Evolutionary conservation across 2,888 invertebrate species (phyloP), one percentile per base, ranked within the genome.

Genomic region (Tenthredo scrophulariae): DNA sequence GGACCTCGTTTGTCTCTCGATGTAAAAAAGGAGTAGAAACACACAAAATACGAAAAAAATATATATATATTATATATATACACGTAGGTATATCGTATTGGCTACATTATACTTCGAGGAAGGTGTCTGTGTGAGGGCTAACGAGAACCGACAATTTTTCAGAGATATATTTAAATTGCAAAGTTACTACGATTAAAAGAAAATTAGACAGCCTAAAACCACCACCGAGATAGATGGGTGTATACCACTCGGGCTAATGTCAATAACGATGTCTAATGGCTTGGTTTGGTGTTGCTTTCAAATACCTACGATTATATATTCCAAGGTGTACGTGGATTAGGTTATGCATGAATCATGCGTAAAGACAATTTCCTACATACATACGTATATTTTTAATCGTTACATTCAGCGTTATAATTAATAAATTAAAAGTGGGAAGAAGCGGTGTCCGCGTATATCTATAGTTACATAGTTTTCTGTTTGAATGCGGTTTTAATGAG

Each of bases 1-100:
- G 85, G 89, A 40, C 74, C 74, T 74, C 46, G 74, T 46, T 46
- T 74, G 43, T 40, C 87, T 86, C 88, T 86, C 87, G 86, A 88
- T 88, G 88, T 90, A 88, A 90, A 90, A 89, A 89, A 89, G 4
- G 4, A 46, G 15, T 15, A 15, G 15, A 46, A 46, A 46, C 10
- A 46, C 2, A 46, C 10, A 3, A 46, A 46, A 46, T 46, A 84
- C 88, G 85, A 58, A 29, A 85, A 62, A 18, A n/a, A 37, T 2
- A 2, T 26, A 26, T 26, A 13, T 1, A 9, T 26, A 22, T 0
- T 0, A 26, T 13, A n/a, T 10, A 6, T 22, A n/a, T n/a, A n/a
- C n/a, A n/a, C n/a, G n/a, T n/a, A n/a, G n/a, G n/a, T n/a, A n/a
- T n/a, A 0, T 58, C 40, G 4, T 46, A 46, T 46, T 15, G 46